Conservation (phyloP, 2,113 vertebrate genomes). For the Dryoscopus gambensis region DNA sequence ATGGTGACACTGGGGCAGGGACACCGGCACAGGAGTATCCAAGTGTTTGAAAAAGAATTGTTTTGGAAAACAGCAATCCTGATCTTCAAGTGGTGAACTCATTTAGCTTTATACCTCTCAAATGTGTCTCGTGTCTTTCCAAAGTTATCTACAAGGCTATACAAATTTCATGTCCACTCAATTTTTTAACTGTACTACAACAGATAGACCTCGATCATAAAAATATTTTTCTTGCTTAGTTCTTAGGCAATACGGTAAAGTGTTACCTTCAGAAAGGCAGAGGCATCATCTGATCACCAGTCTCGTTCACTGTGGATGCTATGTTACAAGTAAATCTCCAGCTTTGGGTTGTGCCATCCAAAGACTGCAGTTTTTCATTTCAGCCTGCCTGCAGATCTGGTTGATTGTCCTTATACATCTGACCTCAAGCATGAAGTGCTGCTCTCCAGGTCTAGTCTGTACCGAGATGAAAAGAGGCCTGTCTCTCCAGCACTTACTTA, state of each 20-base stretch:
- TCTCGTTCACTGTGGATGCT: background rate
- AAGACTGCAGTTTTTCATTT: background rate
- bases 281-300: background rate
- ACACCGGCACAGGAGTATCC: background rate
- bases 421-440: background rate
- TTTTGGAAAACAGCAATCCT: background rate
- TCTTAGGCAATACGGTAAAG: background rate
- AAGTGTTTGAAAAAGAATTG: background rate
- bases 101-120: background rate
- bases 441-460: background rate
- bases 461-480: background rate
- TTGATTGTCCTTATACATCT: background rate
- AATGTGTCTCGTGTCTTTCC: background rate
- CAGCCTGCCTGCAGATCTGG: background rate
- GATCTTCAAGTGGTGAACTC: background rate
- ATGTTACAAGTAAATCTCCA: background rate
- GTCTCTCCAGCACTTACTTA: background rate
- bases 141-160: background rate
- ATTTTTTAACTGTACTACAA: background rate
- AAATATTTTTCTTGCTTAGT: background rate
- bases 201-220: background rate
- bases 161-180: background rate
- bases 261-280: background rate
- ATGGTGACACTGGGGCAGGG: background rate
- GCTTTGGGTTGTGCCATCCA: background rate